Evolutionary conservation across 2,797 vertebrate genomes (phyloP).

Genomic region (Semotilus atromaculatus): DNA sequence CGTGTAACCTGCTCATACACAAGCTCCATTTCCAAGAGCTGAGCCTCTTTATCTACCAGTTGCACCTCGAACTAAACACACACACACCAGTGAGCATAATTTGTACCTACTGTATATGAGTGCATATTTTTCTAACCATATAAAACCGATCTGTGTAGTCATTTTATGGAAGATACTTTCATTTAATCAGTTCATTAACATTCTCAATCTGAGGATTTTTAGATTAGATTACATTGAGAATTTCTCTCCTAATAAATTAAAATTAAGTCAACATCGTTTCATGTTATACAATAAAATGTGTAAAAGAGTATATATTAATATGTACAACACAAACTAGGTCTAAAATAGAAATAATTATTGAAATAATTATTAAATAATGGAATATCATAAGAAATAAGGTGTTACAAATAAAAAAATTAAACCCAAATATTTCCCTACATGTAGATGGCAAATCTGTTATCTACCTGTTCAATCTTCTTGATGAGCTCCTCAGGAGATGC

Average conservation of each 20-base stretch:
- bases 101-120: neutral
- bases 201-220: neutral
- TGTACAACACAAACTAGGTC: neutral
- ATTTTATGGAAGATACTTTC: neutral
- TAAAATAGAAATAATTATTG: neutral
- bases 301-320: neutral
- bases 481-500: constrained; percentile 79
- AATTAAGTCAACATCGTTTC: neutral
- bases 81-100: neutral
- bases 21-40: constrained; percentile 85
- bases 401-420: neutral
- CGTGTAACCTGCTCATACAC: constrained; percentile 83
- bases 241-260: neutral
- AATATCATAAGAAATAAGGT: neutral
- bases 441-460: neutral
- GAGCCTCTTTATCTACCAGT: constrained; percentile 83
- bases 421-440: neutral
- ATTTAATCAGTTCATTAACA: neutral
- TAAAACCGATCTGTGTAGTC: neutral
- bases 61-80: constrained; percentile 81
- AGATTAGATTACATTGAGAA: neutral
- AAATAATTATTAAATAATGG: neutral
- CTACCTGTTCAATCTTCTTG: constrained; percentile 86
- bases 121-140: neutral
- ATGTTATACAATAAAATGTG: neutral